Base-by-base conservation (phyloP, 2,797 vertebrate species). In the Tinamus major region DNA sequence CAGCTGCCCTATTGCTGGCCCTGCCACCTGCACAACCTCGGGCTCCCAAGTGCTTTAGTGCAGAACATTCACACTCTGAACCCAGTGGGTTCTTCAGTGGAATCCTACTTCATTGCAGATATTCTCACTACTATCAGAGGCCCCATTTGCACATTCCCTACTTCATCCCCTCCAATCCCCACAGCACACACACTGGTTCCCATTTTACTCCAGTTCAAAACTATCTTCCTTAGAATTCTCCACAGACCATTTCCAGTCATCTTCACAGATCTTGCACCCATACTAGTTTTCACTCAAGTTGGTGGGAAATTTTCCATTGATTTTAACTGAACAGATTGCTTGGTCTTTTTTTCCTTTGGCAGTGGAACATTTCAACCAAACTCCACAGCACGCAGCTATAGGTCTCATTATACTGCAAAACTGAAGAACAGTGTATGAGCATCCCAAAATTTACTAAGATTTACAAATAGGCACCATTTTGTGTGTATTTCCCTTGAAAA, bases 261-360 rank as follows among this genome's bases (percentile, higher is more conserved):
- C 83, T 59, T 77, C 90, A 93, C 59, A 85, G 72, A 90, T 77
- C 94, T 75, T 44, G 8, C 83, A 72, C 92, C 93, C 53, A 6
- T 31, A 37, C 17, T 78, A 84, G 63, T 39, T 90, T 78, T 17
- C 56, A 81, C 37, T 90, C 91, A 92, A 95, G 90, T 82, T 59
- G 71, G 59, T 87, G 62, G 74, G 89, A 95, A 92, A 84, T 64
- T 82, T 83, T 85, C 89, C 95, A 91, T 70, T 87, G 46, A 93
- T 95, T 97, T 95, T 86, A 87, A 87, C 70, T 85, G 79, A 93
- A 91, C 74, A 94, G 82, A 24, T 77, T 92, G 74, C 78, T 91
- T 33, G 70, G 48, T 6, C 7, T 26, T 9, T 35, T 24, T 23
- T 44, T 27, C 64, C 49, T 72, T 89, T 33, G 67, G 87, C 85